Evolutionary conservation across 2,888 invertebrate species (phyloP).

Genomic region (Anoncus sp.): DNA sequence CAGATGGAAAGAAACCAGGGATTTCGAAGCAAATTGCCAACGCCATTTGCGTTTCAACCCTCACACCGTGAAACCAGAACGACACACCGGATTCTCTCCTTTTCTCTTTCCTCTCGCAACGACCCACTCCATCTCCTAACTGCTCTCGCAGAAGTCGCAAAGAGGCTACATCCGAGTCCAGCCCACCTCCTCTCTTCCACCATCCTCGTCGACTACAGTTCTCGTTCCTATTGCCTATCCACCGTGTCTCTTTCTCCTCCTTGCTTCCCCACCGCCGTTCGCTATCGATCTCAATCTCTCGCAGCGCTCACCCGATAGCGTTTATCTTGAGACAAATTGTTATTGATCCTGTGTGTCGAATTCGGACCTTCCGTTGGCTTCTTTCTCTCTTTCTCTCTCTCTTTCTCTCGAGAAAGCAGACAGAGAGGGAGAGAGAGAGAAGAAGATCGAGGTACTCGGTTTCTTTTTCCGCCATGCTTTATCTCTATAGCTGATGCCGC

Average conservation of each 20-base stretch:
- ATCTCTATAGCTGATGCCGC: constrained; percentile 33
- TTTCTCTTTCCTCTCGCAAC: constrained; percentile 51
- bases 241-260: constrained; percentile 2
- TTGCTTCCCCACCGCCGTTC: constrained; percentile 7
- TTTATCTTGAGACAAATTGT: constrained; percentile 64
- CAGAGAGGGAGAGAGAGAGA: not conserved
- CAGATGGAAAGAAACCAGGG: constrained; percentile 58
- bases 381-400: not conserved
- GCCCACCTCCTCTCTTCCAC: constrained; percentile 11
- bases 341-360: constrained; percentile 62
- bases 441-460: constrained; percentile 11
- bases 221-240: constrained; percentile 42
- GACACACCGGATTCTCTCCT: constrained; percentile 35
- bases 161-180: constrained; percentile 42
- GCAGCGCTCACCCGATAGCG: constrained; percentile 59
- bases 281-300: constrained; percentile 64
- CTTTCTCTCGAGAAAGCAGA: constrained; percentile 7
- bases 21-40: constrained; percentile 75
- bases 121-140: constrained; percentile 54
- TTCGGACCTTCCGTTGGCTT: constrained; percentile 52
- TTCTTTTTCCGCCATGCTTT: constrained; percentile 41
- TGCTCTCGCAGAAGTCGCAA: constrained; percentile 54
- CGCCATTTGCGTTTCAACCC: constrained; percentile 57
- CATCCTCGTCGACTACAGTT: constrained; percentile 44
- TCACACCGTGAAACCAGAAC: constrained; percentile 33